Conservation (phyloP, 53 echinoderm and acorn worm genomes). For the Crossaster papposus region DNA sequence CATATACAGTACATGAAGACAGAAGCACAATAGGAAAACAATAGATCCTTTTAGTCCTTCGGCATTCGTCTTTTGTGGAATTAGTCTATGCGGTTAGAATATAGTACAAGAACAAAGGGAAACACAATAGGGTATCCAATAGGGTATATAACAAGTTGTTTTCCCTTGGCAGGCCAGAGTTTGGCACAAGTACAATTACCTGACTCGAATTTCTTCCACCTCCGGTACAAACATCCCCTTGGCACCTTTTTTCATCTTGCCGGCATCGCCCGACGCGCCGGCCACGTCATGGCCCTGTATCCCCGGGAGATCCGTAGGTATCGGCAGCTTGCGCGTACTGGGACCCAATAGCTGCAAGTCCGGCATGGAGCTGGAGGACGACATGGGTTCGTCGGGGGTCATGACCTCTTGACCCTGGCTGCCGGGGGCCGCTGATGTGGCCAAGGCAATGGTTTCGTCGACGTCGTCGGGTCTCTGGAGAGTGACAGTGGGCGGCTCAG, state of each 20-base stretch:
- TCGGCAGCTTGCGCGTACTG: constrained; percentile 70
- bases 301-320: constrained; percentile 92
- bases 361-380: constrained; percentile 62
- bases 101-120: too few relatives aligned
- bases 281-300: constrained; percentile 77
- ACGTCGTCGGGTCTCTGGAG: constrained; percentile 79
- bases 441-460: constrained; percentile 11
- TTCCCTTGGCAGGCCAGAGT: too few relatives aligned
- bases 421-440: background rate
- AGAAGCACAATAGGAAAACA: too few relatives aligned
- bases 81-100: too few relatives aligned
- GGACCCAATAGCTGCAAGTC: constrained; percentile 74
- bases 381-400: constrained; percentile 70
- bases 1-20: too few relatives aligned
- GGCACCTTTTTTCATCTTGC: constrained; percentile 55
- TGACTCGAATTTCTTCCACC: constrained; percentile 95
- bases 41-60: too few relatives aligned
- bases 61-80: too few relatives aligned
- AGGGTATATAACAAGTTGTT: too few relatives aligned
- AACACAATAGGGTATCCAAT: too few relatives aligned
- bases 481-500: constrained; percentile 76
- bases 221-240: constrained; percentile 87
- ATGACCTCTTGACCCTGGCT: constrained; percentile 37
- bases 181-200: too few relatives aligned
- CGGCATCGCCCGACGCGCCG: constrained; percentile 54